phyloP scores from a whole-genome alignment of 1,140 invertebrate species.

The Stratiolaelaps scimitus region DNA sequence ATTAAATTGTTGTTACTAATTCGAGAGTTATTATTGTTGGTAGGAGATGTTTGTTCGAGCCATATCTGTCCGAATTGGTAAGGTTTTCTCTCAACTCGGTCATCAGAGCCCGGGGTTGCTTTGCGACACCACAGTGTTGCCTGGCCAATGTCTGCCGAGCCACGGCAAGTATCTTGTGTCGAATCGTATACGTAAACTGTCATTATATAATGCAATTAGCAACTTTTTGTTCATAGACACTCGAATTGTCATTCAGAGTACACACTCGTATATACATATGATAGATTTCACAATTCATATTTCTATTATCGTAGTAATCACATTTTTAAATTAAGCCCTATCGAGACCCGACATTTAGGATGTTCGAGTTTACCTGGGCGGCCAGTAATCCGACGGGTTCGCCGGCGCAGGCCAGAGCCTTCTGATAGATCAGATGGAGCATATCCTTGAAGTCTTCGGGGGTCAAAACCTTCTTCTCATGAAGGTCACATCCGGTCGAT shows the following conservation, averaged over 20 bases:
- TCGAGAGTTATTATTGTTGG: no score
- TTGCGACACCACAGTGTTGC: conserved; percentile 3
- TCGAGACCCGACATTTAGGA: no score
- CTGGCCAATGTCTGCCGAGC: not conserved
- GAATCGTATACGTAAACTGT: not conserved
- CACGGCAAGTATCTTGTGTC: conserved; percentile 6
- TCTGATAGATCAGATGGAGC: conserved; percentile 61
- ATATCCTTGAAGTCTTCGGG: conserved; percentile 50
- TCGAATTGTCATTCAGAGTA: no score
- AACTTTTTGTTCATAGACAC: no score
- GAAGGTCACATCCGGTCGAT: conserved; percentile 29
- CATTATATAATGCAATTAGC: no score
- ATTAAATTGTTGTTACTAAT: not conserved
- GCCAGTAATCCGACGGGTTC: conserved; percentile 92
- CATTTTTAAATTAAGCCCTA: no score
- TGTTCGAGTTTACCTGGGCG: conserved; percentile 51
- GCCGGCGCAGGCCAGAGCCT: conserved; percentile 66
- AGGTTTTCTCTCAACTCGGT: conserved; percentile 19
- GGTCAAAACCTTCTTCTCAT: conserved; percentile 39
- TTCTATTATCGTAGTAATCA: no score
- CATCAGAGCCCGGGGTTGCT: conserved; percentile 12
- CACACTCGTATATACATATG: no score
- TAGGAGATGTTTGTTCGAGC: not conserved
- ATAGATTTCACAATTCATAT: no score
- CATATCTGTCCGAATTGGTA: conserved; percentile 26